phyloP scores from a whole-genome alignment of 2,797 vertebrate species.

The Liasis olivaceus region DNA sequence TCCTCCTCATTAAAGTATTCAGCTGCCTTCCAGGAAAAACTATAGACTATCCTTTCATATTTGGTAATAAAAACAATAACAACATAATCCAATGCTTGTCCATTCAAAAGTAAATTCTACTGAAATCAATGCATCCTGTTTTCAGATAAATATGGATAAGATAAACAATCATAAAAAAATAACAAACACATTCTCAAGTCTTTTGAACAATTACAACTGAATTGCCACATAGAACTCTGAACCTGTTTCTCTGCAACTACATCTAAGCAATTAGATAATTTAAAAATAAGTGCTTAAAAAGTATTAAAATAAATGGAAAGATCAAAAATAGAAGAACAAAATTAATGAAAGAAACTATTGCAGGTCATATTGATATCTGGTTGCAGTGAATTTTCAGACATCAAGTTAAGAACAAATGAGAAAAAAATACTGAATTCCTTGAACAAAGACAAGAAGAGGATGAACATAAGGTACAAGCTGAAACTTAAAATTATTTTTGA shows the following conservation, averaged over 20 bases:
- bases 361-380: constrained; percentile 88
- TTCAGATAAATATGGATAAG: neutral
- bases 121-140: neutral
- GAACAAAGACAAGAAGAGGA: constrained; percentile 91
- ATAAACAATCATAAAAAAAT: neutral
- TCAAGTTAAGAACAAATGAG: constrained; percentile 91
- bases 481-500: constrained; percentile 26
- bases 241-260: neutral
- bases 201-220: neutral
- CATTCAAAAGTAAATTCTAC: neutral
- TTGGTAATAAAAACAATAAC: neutral
- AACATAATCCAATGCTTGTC: neutral
- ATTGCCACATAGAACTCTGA: neutral
- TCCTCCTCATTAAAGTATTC: neutral
- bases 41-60: neutral
- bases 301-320: constrained; percentile 32
- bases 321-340: constrained; percentile 10
- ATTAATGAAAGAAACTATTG: constrained; percentile 44
- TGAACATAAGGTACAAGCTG: constrained; percentile 86
- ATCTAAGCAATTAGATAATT: neutral
- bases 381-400: constrained; percentile 88
- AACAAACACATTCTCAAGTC: neutral
- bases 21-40: neutral
- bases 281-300: neutral
- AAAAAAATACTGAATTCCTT: constrained; percentile 89